Base-by-base conservation (phyloP, 2,113 vertebrate genomes). In the Bos indicus region DNA sequence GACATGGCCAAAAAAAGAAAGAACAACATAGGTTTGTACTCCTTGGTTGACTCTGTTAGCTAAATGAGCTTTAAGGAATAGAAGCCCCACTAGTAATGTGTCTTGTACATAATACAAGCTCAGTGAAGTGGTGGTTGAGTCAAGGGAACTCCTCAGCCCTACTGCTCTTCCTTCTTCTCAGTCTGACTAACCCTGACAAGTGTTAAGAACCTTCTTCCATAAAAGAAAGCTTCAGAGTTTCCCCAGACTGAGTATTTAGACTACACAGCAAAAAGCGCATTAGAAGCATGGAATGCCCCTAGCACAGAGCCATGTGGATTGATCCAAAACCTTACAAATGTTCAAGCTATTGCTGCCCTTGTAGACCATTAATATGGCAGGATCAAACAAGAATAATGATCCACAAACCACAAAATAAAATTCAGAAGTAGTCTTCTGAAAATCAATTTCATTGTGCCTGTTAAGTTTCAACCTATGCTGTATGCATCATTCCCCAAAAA, bases 391-490 rank as follows among this genome's bases (percentile, higher is more conserved):
- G 62, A 97, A 95, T 94, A 88, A 97, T 0, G 19, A 97, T 94
- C 88, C 59, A 90, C 33, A 95, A 96, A 89, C 88, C 67, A 98
- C 95, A 95, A 88, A 96, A 96, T 93, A 97, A 97, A 97, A 97
- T 95, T 92, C 54, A 91, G 67, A 90, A 94, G 89, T 91, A 94
- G 97, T 94, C 64, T 91, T 97, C 91, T 94, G 85, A 94, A 96
- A 97, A 96, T 98, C 95, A 98, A 78, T 98, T 98, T 98, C 81
- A 93, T 80, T 94, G 33, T 95, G 78, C 82, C 67, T 91, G 33
- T 93, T 96, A 93, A 59, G 51, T 91, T 97, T 97, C 95, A 94
- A 97, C 46, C 43, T 23, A 59, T 95, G 71, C 56, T 95, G 57
- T 93, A 94, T 3, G 8, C 71, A 95, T 93, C 71, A 84, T 60